Evolutionary conservation across 2,888 invertebrate genomes (phyloP).

Genomic region (Cephonodes hylas): DNA sequence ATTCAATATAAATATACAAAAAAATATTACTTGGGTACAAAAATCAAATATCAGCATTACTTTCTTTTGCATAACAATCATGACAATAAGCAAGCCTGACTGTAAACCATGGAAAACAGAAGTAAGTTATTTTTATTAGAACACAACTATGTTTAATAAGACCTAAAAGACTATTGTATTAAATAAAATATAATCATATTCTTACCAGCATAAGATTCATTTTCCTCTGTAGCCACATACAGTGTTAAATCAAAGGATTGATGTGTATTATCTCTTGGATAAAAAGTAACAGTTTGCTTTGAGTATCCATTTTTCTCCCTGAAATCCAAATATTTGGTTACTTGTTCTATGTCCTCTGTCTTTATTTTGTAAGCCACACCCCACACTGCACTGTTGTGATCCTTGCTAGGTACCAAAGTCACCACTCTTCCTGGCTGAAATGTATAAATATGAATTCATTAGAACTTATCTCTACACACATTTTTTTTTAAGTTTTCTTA

Average conservation of each 20-base stretch:
- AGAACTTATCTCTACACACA: not conserved
- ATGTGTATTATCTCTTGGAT: slow-evolving; percentile 79
- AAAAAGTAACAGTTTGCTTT: slow-evolving; percentile 85
- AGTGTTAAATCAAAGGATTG: slow-evolving; percentile 86
- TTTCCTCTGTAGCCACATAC: slow-evolving; percentile 91
- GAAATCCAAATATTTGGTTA: slow-evolving; percentile 91
- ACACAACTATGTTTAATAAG: too few species aligned
- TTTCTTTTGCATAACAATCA: too few species aligned
- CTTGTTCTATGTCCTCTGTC: slow-evolving; percentile 83
- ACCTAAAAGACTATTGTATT: too few species aligned
- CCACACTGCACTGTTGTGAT: slow-evolving; percentile 87
- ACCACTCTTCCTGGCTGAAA: slow-evolving; percentile 93
- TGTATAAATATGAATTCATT: not conserved
- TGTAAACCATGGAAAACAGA: too few species aligned
- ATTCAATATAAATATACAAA: too few species aligned
- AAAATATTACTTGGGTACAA: too few species aligned
- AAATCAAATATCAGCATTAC: too few species aligned
- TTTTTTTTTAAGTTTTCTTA: too few species aligned
- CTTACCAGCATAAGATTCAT: slow-evolving; percentile 87
- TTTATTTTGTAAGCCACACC: slow-evolving; percentile 95
- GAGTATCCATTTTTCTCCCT: slow-evolving; percentile 97
- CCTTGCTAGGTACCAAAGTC: slow-evolving; percentile 85
- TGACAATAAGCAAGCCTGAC: too few species aligned
- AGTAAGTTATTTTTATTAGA: too few species aligned
- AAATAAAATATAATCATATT: not conserved